Percentiles rank a stretch among this genome's conserved stretches.
Conservation (phyloP, 2,888 invertebrate genomes). For the Hypomecis punctinalis region DNA sequence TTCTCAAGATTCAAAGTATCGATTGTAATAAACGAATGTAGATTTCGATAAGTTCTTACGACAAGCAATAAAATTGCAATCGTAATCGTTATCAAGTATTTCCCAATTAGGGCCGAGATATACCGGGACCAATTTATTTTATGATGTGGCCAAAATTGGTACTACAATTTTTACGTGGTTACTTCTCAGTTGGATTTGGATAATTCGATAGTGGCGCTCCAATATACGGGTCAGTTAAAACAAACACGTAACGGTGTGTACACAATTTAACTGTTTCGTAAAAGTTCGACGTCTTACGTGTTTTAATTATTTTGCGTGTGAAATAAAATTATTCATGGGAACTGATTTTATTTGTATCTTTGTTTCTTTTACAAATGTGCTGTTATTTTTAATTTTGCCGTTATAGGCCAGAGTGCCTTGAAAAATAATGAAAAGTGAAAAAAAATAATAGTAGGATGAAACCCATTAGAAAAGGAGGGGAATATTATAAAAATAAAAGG, state of each 20-base stretch:
- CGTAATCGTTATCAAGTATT: conserved; percentile 7
- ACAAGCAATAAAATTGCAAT: conserved; percentile 4
- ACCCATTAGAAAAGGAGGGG: no score
- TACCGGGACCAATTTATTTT: neutral
- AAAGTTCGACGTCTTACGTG: neutral
- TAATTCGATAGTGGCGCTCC: neutral
- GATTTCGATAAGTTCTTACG: conserved; percentile 6
- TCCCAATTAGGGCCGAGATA: conserved; percentile 4
- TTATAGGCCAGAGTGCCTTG: no score
- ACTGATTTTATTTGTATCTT: no score
- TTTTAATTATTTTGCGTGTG: conserved; percentile 13
- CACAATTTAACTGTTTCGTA: conserved; percentile 7
- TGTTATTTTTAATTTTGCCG: no score
- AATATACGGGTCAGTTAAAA: neutral
- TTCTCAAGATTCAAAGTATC: neutral
- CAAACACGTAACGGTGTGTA: neutral
- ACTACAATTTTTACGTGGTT: neutral
- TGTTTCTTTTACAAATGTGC: no score
- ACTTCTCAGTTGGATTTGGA: neutral
- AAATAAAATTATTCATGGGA: neutral
- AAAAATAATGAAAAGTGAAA: no score
- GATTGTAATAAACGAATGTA: neutral
- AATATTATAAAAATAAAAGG: no score
- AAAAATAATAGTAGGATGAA: no score
- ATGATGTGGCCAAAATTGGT: neutral